These are phyloP conservation scores for Oikopleura dioica DNA, from an alignment of 23 tunicate genomes.

Conservation along the genomic window DNA sequence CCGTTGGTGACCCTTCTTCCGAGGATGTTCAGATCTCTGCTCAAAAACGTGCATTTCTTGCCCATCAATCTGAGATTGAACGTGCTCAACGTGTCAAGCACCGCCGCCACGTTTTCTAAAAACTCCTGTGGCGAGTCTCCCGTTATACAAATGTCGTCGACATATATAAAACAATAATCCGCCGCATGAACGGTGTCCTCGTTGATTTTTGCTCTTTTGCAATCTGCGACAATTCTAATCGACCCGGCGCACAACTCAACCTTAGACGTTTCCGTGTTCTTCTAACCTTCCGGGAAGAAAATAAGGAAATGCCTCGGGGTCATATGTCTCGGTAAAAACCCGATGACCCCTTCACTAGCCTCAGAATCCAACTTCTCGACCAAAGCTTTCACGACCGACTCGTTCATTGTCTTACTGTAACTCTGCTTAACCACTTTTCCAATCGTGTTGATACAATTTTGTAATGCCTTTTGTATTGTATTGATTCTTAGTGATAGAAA, in stretches of 20 bases:
- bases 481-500: too few species aligned
- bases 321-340: background rate
- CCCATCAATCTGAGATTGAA: background rate
- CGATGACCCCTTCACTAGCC: background rate
- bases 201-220: background rate
- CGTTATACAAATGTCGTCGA: background rate
- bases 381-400: background rate
- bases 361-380: background rate
- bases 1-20: background rate
- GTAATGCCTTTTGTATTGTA: too few species aligned
- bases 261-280: background rate
- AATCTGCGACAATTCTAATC: background rate
- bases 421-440: background rate
- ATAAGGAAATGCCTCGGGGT: background rate
- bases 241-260: background rate
- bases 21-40: background rate
- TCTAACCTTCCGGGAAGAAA: background rate
- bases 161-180: too few species aligned
- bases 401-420: background rate
- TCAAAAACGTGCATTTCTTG: background rate
- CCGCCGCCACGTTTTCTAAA: background rate
- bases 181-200: background rate
- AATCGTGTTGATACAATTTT: too few species aligned
- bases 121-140: background rate
- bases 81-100: background rate